These are phyloP conservation scores for Champsocephalus esox DNA, from an alignment of 2,797 vertebrate species.

Conservation along the genomic window DNA sequence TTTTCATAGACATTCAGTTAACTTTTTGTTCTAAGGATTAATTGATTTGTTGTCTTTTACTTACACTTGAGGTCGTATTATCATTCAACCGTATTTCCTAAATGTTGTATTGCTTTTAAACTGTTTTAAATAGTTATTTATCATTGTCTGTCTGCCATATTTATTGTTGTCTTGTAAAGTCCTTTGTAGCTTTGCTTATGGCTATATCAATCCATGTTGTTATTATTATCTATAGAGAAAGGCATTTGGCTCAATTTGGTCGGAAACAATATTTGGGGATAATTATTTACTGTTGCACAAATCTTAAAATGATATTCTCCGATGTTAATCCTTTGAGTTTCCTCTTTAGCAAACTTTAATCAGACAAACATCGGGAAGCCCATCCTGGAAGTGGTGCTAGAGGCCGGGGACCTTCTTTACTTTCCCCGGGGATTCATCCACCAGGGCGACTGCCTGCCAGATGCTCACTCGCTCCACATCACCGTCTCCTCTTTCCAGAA, in stretches of 20 bases:
- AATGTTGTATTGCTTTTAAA: no score
- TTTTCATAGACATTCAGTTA: no score
- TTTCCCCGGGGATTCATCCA: conserved; percentile 97
- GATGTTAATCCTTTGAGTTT: not conserved
- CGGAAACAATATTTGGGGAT: not conserved
- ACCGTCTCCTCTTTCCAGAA: conserved; percentile 96
- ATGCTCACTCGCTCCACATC: conserved; percentile 92
- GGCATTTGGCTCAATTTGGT: not conserved
- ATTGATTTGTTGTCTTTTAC: not conserved
- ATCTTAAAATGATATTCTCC: not conserved
- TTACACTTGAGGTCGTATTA: no score
- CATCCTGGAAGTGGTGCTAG: conserved; percentile 91
- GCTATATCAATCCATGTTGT: no score
- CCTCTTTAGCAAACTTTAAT: conserved; percentile 85
- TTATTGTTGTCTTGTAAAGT: no score
- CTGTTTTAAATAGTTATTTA: not conserved
- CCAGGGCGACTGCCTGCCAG: conserved; percentile 91
- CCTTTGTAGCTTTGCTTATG: no score
- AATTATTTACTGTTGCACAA: not conserved
- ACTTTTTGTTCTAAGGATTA: no score
- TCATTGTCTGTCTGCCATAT: no score
- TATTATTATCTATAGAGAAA: not conserved
- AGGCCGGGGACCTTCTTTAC: conserved; percentile 94
- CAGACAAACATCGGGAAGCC: conserved; percentile 90
- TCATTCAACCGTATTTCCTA: no score